A percentile compares a stretch with the other conserved stretches of the same genome.
Conservation (phyloP, 1,140 invertebrate species). For the Ceratoteleas bidentatus region DNA sequence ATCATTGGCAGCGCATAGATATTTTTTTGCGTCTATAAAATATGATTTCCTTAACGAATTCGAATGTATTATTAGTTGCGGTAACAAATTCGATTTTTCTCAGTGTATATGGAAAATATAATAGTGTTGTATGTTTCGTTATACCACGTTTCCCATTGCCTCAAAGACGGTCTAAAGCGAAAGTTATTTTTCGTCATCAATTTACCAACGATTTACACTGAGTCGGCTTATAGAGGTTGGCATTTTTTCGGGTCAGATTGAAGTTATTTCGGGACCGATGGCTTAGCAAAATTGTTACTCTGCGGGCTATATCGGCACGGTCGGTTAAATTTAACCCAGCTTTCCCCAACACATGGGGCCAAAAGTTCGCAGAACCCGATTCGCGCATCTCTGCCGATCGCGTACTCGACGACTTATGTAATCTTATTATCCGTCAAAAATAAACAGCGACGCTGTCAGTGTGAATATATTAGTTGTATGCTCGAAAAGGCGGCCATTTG, state of each 20-base stretch:
- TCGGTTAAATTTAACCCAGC: conserved; percentile 36
- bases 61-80: no score
- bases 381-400: conserved; percentile 8
- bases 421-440: conserved; percentile 39
- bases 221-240: not conserved
- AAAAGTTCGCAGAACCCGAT: conserved; percentile 35
- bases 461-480: conserved; percentile 1
- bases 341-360: conserved; percentile 25
- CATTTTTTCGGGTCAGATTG: conserved; percentile 45
- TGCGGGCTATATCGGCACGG: conserved; percentile 19
- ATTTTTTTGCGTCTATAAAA: no score
- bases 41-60: no score
- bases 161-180: no score
- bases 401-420: conserved; percentile 39
- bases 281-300: conserved; percentile 37
- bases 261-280: conserved; percentile 36
- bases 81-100: no score
- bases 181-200: not conserved
- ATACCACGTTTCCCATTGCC: no score
- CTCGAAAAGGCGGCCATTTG: no score
- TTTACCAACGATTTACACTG: no score
- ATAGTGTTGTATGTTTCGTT: no score
- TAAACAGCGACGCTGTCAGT: conserved; percentile 13
- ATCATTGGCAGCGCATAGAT: no score
- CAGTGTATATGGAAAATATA: no score